A percentile compares a stretch with the other conserved stretches of the same genome.
Evolutionary conservation across 2,888 invertebrate species (phyloP).

Genomic region (Ditula angustiorana): DNA sequence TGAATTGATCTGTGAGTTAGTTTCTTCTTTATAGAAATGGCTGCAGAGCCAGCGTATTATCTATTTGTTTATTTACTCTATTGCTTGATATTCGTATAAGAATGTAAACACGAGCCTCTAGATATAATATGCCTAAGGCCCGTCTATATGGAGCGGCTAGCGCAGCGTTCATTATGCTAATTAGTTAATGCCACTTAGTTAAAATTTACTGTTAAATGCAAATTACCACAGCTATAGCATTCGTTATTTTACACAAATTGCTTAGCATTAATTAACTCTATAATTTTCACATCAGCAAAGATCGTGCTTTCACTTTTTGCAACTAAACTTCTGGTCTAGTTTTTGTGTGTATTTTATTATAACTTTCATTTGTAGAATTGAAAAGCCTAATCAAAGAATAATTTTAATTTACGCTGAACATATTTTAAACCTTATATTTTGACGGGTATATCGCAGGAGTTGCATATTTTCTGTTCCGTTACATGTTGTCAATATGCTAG

Average conservation of each 20-base stretch:
- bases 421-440: too few relatives aligned
- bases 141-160: background rate
- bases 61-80: too few relatives aligned
- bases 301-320: background rate
- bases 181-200: background rate
- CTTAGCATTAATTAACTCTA: background rate
- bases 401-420: background rate
- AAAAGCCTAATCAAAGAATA: too few relatives aligned
- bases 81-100: background rate
- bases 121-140: too few relatives aligned
- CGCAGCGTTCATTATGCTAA: slow-evolving; percentile 8
- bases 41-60: background rate
- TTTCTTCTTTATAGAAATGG: too few relatives aligned
- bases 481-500: too few relatives aligned
- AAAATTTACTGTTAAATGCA: slow-evolving; percentile 25
- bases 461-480: background rate
- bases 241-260: background rate
- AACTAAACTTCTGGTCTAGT: background rate
- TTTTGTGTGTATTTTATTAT: too few relatives aligned
- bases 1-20: too few relatives aligned
- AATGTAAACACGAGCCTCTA: background rate
- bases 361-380: background rate
- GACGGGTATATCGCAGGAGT: too few relatives aligned
- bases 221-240: slow-evolving; percentile 1
- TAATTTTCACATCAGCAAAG: background rate